Conservation (phyloP, 2,888 invertebrate genomes). For the Lamellibrachia columna region DNA sequence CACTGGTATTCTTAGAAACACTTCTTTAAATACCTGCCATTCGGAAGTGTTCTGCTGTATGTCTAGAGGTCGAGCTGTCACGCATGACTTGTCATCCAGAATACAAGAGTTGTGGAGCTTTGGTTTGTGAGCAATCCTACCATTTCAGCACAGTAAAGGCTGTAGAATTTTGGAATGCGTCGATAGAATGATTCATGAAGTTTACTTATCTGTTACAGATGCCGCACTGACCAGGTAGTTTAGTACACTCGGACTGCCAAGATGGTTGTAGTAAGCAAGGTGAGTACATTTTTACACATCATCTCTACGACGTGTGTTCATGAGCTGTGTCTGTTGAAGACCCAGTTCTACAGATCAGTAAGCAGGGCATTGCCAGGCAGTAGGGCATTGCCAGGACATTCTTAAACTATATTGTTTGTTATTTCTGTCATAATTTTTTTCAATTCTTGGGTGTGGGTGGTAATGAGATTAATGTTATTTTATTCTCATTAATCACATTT, state of each 20-base stretch:
- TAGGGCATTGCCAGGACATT: too few species aligned
- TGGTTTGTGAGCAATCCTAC: background rate
- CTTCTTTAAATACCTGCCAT: background rate
- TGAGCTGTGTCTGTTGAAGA: too few species aligned
- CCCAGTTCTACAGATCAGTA: too few species aligned
- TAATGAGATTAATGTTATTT: too few species aligned
- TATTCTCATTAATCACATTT: too few species aligned
- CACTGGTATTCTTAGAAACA: background rate
- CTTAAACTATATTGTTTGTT: too few species aligned
- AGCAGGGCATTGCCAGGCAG: too few species aligned
- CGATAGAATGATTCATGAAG: background rate
- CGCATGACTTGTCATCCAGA: background rate
- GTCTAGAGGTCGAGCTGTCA: background rate
- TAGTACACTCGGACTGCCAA: background rate
- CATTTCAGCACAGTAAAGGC: background rate
- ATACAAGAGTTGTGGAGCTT: background rate
- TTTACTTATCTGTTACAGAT: background rate
- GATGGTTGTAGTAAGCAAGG: constrained; percentile 16
- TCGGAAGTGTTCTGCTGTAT: background rate
- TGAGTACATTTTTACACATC: background rate
- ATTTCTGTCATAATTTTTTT: too few species aligned
- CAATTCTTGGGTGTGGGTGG: too few species aligned
- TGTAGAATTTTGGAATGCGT: background rate
- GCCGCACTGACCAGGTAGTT: background rate
- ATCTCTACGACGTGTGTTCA: too few species aligned